phyloP scores from a whole-genome alignment of 2,113 vertebrate species.

The Dromas ardeola region DNA sequence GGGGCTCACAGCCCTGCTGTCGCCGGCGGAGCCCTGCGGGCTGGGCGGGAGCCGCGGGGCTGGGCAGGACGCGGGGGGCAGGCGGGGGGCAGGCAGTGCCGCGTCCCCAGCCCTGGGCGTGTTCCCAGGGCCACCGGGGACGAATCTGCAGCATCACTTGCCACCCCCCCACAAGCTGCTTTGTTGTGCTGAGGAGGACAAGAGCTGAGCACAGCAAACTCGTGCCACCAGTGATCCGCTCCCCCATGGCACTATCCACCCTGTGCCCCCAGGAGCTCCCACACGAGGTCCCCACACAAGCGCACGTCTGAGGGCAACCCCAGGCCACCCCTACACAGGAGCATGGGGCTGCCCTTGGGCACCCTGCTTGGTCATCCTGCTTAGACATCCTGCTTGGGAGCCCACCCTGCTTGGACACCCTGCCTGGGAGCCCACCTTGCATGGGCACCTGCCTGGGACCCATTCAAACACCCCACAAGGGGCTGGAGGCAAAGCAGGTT shows the following conservation, averaged over 20 bases:
- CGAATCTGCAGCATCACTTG: neutral
- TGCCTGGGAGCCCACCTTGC: neutral
- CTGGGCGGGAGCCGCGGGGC: neutral
- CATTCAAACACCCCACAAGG: fast-evolving
- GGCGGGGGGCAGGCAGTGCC: neutral
- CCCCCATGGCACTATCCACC: neutral
- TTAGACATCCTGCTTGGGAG: neutral
- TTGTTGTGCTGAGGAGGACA: neutral
- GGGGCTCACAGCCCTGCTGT: neutral
- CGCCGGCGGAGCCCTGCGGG: neutral
- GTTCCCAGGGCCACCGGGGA: neutral
- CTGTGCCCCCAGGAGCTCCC: fast-evolving
- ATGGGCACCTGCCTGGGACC: neutral
- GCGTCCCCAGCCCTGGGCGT: neutral
- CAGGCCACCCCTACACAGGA: fast-evolving
- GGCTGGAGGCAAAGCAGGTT: neutral
- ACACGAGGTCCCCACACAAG: fast-evolving
- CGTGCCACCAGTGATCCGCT: neutral
- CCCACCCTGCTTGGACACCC: neutral
- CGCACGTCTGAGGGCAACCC: fast-evolving
- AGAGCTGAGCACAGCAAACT: neutral
- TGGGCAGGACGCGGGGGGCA: neutral
- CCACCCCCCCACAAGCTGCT: neutral
- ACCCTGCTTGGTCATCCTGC: neutral
- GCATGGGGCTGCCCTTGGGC: neutral